phyloP scores from a whole-genome alignment of 2,113 vertebrate genomes.

The Danio rerio region DNA sequence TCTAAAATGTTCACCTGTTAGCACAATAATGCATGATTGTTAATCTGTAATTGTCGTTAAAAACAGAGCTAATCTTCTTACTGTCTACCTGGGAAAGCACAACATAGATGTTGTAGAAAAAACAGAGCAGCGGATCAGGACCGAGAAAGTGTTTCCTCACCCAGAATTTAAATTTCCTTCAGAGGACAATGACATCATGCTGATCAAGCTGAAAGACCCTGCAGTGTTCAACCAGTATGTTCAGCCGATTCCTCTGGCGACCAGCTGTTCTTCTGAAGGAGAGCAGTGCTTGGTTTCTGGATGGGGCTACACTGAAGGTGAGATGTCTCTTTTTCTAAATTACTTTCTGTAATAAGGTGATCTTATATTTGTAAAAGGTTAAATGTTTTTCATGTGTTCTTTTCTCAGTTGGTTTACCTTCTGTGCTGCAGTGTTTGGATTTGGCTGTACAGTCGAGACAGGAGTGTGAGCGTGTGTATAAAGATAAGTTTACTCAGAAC shows the following conservation, averaged over 20 bases:
- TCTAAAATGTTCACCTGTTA: no score
- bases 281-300: conserved; percentile 81
- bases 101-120: conserved; percentile 63
- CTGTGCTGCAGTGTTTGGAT: conserved; percentile 59
- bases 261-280: conserved; percentile 60
- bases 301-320: conserved; percentile 74
- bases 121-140: conserved; percentile 62
- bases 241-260: conserved; percentile 64
- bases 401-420: conserved; percentile 49
- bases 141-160: conserved; percentile 60
- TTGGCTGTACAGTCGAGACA: conserved; percentile 52
- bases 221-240: conserved; percentile 65
- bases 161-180: conserved; percentile 57
- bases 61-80: conserved; percentile 46
- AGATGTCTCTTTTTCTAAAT: conserved; percentile 38
- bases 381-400: no score
- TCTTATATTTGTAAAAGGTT: no score
- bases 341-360: no score
- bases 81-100: conserved; percentile 70
- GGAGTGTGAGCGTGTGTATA: conserved; percentile 40
- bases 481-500: conserved; percentile 46
- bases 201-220: conserved; percentile 67
- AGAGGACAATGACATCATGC: conserved; percentile 80
- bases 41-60: no score
- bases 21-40: not conserved